Conservation (phyloP, 2,888 invertebrate genomes). For the Melangyna quadrimaculata region DNA sequence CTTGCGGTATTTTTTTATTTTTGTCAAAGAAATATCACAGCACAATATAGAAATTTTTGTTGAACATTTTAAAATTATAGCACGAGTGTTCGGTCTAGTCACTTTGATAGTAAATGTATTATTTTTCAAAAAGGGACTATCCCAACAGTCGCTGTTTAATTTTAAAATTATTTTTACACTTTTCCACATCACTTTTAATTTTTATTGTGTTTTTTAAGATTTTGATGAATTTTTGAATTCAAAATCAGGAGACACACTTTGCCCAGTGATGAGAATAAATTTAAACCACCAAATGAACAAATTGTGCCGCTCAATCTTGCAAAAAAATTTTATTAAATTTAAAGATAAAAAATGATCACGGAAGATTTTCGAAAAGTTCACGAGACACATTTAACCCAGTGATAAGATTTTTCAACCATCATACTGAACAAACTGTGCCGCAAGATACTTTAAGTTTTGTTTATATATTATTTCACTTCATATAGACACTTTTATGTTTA, state of each 20-base stretch:
- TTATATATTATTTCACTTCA: not conserved
- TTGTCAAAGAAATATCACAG: not conserved
- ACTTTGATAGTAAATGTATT: slow-evolving; percentile 73
- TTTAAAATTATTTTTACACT: slow-evolving; percentile 78
- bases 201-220: not conserved
- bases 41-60: slow-evolving; percentile 43
- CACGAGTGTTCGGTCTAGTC: slow-evolving; percentile 82
- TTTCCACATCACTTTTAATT: not conserved
- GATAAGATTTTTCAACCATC: slow-evolving; percentile 54
- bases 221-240: slow-evolving; percentile 11
- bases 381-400: slow-evolving; percentile 65
- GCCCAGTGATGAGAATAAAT: slow-evolving; percentile 77
- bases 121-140: slow-evolving; percentile 76
- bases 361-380: slow-evolving; percentile 13
- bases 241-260: slow-evolving; percentile 78
- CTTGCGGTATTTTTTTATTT: not conserved
- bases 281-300: slow-evolving; percentile 75
- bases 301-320: slow-evolving; percentile 74
- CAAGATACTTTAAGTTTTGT: slow-evolving; percentile 19
- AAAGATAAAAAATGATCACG: not conserved
- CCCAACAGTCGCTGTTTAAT: slow-evolving; percentile 81
- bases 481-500: not conserved
- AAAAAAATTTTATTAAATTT: not conserved
- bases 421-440: slow-evolving; percentile 52
- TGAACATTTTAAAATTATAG: slow-evolving; percentile 80